Evolutionary conservation across 2,888 invertebrate genomes (phyloP).

Genomic region (Aethes cnicana): DNA sequence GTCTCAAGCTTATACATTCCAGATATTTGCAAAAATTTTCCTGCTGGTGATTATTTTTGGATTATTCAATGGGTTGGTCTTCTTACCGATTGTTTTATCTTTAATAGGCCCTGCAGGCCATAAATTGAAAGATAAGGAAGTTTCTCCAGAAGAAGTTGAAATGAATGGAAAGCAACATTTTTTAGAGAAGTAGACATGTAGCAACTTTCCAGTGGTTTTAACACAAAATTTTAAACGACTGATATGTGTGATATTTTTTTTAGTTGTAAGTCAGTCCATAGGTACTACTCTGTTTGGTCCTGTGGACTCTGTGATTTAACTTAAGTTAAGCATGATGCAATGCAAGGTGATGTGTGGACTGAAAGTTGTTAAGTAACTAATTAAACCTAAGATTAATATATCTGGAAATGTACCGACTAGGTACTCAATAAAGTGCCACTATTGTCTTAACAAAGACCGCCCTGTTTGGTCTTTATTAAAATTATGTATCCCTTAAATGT

Average conservation of each 20-base stretch:
- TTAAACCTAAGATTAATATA: too few species aligned
- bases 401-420: too few species aligned
- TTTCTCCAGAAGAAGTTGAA: slow-evolving; percentile 57
- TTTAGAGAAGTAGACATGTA: slow-evolving; percentile 12
- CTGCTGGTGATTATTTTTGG: slow-evolving; percentile 89
- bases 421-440: too few species aligned
- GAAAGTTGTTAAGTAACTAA: too few species aligned
- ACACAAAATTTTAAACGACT: not conserved
- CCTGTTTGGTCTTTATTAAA: too few species aligned
- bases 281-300: too few species aligned
- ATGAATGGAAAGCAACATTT: slow-evolving; percentile 55
- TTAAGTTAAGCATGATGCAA: too few species aligned
- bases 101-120: slow-evolving; percentile 86
- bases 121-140: slow-evolving; percentile 43
- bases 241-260: not conserved
- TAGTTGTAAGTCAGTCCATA: too few species aligned
- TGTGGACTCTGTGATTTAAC: too few species aligned
- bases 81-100: slow-evolving; percentile 89
- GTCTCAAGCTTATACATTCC: slow-evolving; percentile 89
- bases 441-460: too few species aligned
- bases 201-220: not conserved
- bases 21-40: slow-evolving; percentile 89
- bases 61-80: slow-evolving; percentile 88
- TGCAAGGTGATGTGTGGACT: too few species aligned
- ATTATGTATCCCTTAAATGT: too few species aligned